Evolutionary conservation across 1,140 invertebrate species (phyloP).

Genomic region (Papilio glaucus): DNA sequence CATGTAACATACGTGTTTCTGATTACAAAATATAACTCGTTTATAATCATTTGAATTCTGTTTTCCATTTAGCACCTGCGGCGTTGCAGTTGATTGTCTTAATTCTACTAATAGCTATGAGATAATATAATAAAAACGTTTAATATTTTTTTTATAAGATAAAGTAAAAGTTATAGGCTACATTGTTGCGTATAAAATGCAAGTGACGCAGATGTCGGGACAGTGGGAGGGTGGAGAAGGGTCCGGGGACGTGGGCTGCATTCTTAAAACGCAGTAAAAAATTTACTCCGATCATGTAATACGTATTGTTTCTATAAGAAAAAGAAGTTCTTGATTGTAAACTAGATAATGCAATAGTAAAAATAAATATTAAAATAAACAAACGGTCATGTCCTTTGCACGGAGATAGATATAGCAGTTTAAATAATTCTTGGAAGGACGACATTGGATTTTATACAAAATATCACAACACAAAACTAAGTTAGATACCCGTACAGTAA

Average conservation of each 20-base stretch:
- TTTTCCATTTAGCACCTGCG: too few species aligned
- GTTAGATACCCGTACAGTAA: too few species aligned
- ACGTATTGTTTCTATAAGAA: too few species aligned
- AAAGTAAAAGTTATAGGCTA: slow-evolving; percentile 6
- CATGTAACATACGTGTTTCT: too few species aligned
- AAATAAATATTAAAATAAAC: neutral
- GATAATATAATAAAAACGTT: too few species aligned
- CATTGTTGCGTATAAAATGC: slow-evolving; percentile 66
- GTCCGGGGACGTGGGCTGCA: slow-evolving; percentile 62
- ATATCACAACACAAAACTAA: too few species aligned
- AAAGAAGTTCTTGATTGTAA: slow-evolving; percentile 6
- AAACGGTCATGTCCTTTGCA: neutral
- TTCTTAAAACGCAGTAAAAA: slow-evolving; percentile 69
- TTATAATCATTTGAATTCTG: too few species aligned
- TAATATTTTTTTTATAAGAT: slow-evolving; percentile 10
- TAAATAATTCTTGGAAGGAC: too few species aligned
- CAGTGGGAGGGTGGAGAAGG: slow-evolving; percentile 63
- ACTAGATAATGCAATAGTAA: neutral
- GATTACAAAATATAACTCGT: too few species aligned
- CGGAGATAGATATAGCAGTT: neutral
- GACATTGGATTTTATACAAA: too few species aligned
- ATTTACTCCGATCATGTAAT: slow-evolving; percentile 40
- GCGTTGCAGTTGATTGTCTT: too few species aligned
- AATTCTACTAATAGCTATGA: too few species aligned
- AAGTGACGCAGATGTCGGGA: slow-evolving; percentile 57